phyloP scores from a whole-genome alignment of 2,797 vertebrate genomes.

The Poeciliopsis gracilis region DNA sequence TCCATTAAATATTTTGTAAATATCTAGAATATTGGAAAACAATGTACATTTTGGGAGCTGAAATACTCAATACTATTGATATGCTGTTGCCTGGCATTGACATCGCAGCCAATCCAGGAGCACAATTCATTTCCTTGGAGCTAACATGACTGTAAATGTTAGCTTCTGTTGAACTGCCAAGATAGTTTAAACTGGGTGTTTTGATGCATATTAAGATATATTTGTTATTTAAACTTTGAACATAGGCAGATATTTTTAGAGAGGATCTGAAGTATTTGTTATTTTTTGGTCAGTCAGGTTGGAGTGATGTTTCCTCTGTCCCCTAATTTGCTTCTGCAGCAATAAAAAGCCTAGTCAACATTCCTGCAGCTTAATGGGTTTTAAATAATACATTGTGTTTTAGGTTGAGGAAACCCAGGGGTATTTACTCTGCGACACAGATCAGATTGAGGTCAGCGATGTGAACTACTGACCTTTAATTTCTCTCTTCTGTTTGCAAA shows the following conservation, averaged over 20 bases:
- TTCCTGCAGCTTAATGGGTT: constrained; percentile 14
- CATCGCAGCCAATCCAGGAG: too few relatives aligned
- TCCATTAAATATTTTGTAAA: not conserved
- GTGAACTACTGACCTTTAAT: constrained; percentile 42
- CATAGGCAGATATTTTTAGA: not conserved
- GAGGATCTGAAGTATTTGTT: not conserved
- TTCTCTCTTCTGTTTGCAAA: constrained; percentile 11
- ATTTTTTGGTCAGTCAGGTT: not conserved
- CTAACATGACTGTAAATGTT: not conserved
- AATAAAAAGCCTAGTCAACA: not conserved
- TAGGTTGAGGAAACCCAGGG: not conserved
- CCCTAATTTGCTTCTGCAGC: not conserved
- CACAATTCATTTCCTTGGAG: too few relatives aligned
- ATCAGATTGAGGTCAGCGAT: constrained; percentile 35
- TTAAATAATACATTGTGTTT: constrained; percentile 39
- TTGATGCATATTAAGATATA: not conserved
- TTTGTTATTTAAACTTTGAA: not conserved
- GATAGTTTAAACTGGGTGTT: not conserved
- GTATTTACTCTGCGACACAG: constrained; percentile 6
- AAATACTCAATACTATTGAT: not conserved
- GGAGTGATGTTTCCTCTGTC: not conserved
- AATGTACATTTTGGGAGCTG: too few relatives aligned
- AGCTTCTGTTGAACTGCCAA: not conserved
- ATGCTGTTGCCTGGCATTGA: not conserved
- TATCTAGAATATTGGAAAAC: not conserved